Conservation (phyloP, 2,113 vertebrate genomes). For the Trogon surrucura region DNA sequence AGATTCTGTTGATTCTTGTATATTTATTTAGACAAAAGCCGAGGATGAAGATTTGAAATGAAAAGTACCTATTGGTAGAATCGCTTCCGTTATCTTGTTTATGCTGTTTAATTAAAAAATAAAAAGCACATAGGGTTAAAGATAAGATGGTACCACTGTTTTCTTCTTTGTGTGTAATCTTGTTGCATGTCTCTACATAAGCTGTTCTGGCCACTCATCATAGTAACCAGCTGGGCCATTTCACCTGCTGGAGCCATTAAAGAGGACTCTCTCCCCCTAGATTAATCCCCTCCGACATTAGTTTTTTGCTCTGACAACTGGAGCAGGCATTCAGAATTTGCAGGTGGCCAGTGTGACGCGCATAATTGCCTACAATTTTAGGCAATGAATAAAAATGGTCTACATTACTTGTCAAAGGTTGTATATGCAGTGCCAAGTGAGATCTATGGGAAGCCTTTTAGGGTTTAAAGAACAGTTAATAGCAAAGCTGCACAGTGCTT, state of each 20-base stretch:
- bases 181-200: conserved; percentile 87
- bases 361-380: conserved; percentile 99
- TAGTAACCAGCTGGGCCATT: conserved; percentile 99
- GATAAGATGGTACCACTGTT: conserved; percentile 76
- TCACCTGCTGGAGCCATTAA: conserved; percentile 98
- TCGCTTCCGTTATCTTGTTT: conserved; percentile 52
- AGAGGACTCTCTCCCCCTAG: conserved; percentile 89
- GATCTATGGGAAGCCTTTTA: conserved; percentile 99
- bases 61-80: conserved; percentile 24
- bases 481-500: conserved; percentile 93
- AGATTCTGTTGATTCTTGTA: conserved; percentile 15
- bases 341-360: conserved; percentile 99
- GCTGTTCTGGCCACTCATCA: conserved; percentile 96
- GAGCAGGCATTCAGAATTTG: conserved; percentile 99
- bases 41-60: background rate
- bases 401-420: conserved; percentile 99
- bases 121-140: conserved; percentile 57
- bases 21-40: conserved; percentile 31
- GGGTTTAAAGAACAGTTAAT: conserved; percentile 97
- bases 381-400: conserved; percentile 99
- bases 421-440: conserved; percentile 97
- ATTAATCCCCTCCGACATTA: conserved; percentile 88
- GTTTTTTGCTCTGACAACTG: conserved; percentile 91
- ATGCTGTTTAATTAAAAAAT: conserved; percentile 67
- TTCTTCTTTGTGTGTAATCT: conserved; percentile 79